phyloP scores from a whole-genome alignment of 2,797 vertebrate species.

The Chelmon rostratus region DNA sequence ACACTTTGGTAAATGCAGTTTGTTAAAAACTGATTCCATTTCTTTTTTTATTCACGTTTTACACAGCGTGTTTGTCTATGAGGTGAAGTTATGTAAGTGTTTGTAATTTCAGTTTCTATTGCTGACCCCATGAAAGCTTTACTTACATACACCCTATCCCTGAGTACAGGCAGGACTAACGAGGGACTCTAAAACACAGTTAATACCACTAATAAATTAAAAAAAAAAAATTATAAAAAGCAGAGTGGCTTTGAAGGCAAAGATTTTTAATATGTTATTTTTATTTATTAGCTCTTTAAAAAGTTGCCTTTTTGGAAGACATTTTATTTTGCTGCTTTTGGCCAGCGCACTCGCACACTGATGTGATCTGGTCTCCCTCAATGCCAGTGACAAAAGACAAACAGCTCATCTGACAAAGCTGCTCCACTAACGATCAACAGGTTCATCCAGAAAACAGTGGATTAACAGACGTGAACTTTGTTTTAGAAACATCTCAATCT shows the following conservation, averaged over 20 bases:
- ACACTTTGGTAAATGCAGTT: too few relatives aligned
- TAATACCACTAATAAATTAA: background rate
- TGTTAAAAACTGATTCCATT: too few relatives aligned
- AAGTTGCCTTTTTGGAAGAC: background rate
- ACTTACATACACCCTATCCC: background rate
- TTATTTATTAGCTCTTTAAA: background rate
- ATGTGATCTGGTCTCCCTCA: constrained; percentile 16
- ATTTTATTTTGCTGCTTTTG: constrained; percentile 6
- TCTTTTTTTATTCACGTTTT: too few relatives aligned
- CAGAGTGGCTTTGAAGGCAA: background rate
- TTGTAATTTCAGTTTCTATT: background rate
- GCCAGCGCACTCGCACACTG: constrained; percentile 7
- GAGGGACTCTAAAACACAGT: background rate
- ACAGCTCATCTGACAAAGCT: constrained; percentile 38
- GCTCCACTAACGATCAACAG: constrained; percentile 25
- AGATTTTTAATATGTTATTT: background rate
- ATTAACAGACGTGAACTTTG: constrained; percentile 39
- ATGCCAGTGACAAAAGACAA: constrained; percentile 45
- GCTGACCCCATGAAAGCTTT: background rate
- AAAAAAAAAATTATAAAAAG: background rate
- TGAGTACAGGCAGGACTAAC: background rate
- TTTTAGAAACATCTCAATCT: constrained; percentile 20
- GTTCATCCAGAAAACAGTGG: constrained; percentile 26
- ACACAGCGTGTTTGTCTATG: too few relatives aligned
- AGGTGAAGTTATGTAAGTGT: background rate